A percentile compares a stretch with the other conserved stretches of the same genome.
These are phyloP conservation scores for Danionella dracula DNA, from an alignment of 2,797 vertebrate genomes.

Conservation along the genomic window DNA sequence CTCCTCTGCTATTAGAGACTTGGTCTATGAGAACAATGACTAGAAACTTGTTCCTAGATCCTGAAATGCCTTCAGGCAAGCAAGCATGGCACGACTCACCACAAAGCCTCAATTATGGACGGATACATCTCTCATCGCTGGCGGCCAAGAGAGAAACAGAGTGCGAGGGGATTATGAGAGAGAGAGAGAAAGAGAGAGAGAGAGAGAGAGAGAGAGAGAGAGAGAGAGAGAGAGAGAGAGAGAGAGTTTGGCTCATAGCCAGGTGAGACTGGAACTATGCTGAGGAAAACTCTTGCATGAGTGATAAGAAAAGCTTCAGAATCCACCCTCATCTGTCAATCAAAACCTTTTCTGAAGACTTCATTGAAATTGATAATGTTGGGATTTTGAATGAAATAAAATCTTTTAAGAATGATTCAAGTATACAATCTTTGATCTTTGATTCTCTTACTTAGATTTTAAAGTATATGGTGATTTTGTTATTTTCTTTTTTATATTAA, in stretches of 20 bases:
- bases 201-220: conserved; percentile 14
- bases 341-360: too few relatives aligned
- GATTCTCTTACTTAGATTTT: too few relatives aligned
- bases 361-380: too few relatives aligned
- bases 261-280: conserved; percentile 34
- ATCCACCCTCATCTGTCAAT: conserved; percentile 26
- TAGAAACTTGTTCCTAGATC: conserved; percentile 6
- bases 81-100: conserved; percentile 22
- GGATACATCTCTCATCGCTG: conserved; percentile 36
- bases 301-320: not conserved
- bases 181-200: conserved; percentile 9
- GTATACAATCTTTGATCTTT: too few relatives aligned
- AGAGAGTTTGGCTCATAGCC: conserved; percentile 28
- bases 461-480: too few relatives aligned
- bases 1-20: too few relatives aligned
- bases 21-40: conserved; percentile 18
- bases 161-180: not conserved
- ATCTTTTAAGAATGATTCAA: too few relatives aligned
- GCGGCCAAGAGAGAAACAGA: conserved; percentile 19
- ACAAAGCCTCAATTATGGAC: conserved; percentile 33
- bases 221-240: conserved; percentile 10
- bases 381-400: too few relatives aligned
- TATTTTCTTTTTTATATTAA: too few relatives aligned
- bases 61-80: conserved; percentile 38
- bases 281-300: not conserved